phyloP scores from a whole-genome alignment of 2,113 vertebrate genomes.

The Brachyistius frenatus region DNA sequence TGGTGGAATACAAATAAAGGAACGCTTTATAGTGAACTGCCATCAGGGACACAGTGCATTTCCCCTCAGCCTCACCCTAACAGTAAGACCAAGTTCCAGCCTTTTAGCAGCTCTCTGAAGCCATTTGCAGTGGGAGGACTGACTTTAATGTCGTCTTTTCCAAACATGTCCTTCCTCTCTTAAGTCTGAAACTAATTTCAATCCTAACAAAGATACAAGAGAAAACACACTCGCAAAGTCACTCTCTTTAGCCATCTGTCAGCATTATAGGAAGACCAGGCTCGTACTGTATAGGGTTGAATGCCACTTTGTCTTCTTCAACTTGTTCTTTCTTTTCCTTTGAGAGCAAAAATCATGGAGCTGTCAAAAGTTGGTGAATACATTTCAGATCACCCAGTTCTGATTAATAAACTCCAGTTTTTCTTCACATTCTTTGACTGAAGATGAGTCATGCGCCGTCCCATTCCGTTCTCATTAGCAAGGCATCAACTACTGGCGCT shows the following conservation, averaged over 20 bases:
- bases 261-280: conserved; percentile 22
- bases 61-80: not conserved
- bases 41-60: not conserved
- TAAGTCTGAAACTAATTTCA: conserved; percentile 11
- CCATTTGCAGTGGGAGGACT: not conserved
- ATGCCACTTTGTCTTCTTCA: conserved; percentile 14
- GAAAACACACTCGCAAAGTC: conserved; percentile 2
- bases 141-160: conserved; percentile 11
- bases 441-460: not conserved
- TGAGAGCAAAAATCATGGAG: conserved; percentile 16
- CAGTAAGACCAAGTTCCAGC: not conserved
- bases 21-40: not conserved
- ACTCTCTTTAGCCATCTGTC: conserved; percentile 21
- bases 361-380: conserved; percentile 24
- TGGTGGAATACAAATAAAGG: conserved; percentile 28
- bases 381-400: conserved; percentile 11
- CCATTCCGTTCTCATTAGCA: too few species aligned
- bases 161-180: not conserved
- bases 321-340: conserved; percentile 2
- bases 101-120: not conserved
- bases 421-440: not conserved
- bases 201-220: conserved; percentile 20
- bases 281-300: not conserved
- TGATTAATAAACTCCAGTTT: conserved; percentile 5
- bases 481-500: too few species aligned